Conservation (phyloP, 2,888 invertebrate genomes). For the Zele albiditarsus region DNA sequence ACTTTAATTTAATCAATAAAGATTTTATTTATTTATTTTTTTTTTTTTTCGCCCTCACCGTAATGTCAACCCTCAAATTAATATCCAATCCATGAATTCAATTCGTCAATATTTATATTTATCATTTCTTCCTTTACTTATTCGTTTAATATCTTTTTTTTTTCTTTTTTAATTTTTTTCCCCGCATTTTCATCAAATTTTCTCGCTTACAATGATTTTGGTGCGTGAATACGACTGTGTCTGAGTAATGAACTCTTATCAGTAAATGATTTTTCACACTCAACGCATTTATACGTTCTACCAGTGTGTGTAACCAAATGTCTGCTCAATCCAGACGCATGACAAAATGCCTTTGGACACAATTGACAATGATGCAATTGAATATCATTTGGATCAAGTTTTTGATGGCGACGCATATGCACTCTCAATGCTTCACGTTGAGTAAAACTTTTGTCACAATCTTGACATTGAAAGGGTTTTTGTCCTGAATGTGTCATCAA, state of each 20-base stretch:
- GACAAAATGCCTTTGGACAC: constrained; percentile 78
- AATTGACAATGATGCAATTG: constrained; percentile 80
- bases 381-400: constrained; percentile 76
- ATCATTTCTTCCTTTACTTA: neutral
- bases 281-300: constrained; percentile 78
- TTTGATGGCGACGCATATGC: constrained; percentile 78
- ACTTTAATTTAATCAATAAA: too few relatives aligned
- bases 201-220: constrained; percentile 58
- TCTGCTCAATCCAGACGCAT: constrained; percentile 79
- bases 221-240: constrained; percentile 74
- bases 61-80: too few relatives aligned
- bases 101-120: too few relatives aligned
- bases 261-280: constrained; percentile 80
- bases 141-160: neutral
- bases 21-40: too few relatives aligned
- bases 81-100: too few relatives aligned
- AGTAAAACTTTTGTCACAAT: constrained; percentile 81
- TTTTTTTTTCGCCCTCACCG: too few relatives aligned
- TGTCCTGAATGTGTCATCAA: constrained; percentile 73
- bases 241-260: constrained; percentile 83
- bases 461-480: constrained; percentile 80
- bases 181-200: neutral
- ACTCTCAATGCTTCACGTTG: constrained; percentile 81
- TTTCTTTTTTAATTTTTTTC: neutral
- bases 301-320: constrained; percentile 81